These are phyloP conservation scores for Leptodirus hochenwartii DNA, from an alignment of 2,888 invertebrate species.

Conservation along the genomic window DNA sequence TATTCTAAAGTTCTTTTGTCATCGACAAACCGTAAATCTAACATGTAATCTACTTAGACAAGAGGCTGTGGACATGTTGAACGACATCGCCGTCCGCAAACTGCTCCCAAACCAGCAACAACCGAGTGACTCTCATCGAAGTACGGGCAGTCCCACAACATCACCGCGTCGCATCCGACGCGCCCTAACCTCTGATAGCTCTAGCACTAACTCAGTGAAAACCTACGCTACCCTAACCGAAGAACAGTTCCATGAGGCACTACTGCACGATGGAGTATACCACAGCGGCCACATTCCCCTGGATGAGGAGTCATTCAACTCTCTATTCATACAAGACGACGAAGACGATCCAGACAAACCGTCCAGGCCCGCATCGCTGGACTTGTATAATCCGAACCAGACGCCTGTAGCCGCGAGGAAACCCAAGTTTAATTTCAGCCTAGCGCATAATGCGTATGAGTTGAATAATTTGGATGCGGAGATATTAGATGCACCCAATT, in stretches of 20 bases:
- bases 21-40: not conserved
- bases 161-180: slow-evolving; percentile 32
- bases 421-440: slow-evolving; percentile 48
- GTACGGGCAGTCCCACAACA: slow-evolving; percentile 39
- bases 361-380: slow-evolving; percentile 39
- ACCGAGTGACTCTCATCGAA: slow-evolving; percentile 19
- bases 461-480: slow-evolving; percentile 46
- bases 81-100: slow-evolving; percentile 60
- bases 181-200: slow-evolving; percentile 27
- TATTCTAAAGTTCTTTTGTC: too few relatives aligned
- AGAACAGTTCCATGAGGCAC: slow-evolving; percentile 28
- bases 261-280: slow-evolving; percentile 23
- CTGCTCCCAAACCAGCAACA: slow-evolving; percentile 40
- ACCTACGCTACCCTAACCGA: slow-evolving; percentile 18
- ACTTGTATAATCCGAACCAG: slow-evolving; percentile 41
- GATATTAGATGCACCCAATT: slow-evolving; percentile 40
- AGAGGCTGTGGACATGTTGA: slow-evolving; percentile 72
- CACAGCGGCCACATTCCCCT: slow-evolving; percentile 21
- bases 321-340: slow-evolving; percentile 25
- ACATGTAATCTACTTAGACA: slow-evolving; percentile 43
- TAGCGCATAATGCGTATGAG: slow-evolving; percentile 46
- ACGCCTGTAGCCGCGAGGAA: slow-evolving; percentile 39
- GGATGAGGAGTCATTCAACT: slow-evolving; percentile 25
- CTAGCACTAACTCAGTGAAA: slow-evolving; percentile 16
- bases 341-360: slow-evolving; percentile 26